Evolutionary conservation across 2,113 vertebrate species (phyloP).

Genomic region (Python bivittatus): DNA sequence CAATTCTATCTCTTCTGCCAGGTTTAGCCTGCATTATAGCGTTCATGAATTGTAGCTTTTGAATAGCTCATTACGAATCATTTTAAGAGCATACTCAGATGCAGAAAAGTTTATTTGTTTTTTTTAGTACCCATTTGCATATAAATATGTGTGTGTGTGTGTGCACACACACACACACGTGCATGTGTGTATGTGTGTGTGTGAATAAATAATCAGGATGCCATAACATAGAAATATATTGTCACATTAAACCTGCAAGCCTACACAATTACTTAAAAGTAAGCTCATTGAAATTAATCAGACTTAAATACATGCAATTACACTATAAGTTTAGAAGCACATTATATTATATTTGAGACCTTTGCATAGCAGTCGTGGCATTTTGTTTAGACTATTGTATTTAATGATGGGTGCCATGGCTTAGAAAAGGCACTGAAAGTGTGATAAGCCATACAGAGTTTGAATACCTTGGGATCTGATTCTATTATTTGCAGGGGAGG

Average conservation of each 20-base stretch:
- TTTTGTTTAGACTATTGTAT: not conserved
- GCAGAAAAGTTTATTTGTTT: not conserved
- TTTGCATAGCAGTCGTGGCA: not conserved
- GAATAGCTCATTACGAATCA: not conserved
- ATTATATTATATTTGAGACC: not conserved
- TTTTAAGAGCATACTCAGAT: not conserved
- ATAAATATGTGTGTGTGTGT: no score
- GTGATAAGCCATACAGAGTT: not conserved
- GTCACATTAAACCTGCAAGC: not conserved
- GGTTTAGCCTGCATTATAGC: not conserved
- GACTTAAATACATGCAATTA: not conserved
- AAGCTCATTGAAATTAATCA: not conserved
- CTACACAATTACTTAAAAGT: not conserved
- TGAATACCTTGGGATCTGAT: not conserved
- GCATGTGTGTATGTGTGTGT: not conserved
- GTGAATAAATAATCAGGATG: not conserved
- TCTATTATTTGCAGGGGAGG: not conserved
- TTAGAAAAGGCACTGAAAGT: not conserved
- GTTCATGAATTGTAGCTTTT: not conserved
- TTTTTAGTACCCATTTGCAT: not conserved
- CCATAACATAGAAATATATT: not conserved
- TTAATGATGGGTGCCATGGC: not conserved
- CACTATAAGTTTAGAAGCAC: not conserved
- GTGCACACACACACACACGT: no score
- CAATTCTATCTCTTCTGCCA: not conserved